Evolutionary conservation across 2,113 vertebrate genomes (phyloP), one percentile per base, ranked within the genome.

Genomic region (Ariopsis seemanni): DNA sequence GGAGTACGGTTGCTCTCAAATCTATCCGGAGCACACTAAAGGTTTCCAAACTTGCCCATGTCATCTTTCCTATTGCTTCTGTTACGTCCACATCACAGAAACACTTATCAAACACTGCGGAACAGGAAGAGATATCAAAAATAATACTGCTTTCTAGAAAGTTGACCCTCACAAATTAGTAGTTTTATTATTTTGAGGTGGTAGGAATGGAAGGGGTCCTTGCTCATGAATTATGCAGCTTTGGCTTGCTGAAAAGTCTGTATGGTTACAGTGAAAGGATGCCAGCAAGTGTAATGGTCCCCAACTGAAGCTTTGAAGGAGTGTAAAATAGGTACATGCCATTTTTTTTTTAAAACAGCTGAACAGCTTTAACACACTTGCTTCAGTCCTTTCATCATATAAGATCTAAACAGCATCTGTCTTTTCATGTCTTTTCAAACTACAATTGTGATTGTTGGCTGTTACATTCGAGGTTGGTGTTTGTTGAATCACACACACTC

Each of bases 21-120:
- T 55, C 71, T 81, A 86, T 30, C 20, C 62, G 34, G 20, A 50
- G 42, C 42, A n/a, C 34, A 74, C 69, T 34, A n/a, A 83, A 52
- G 15, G 18, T 62, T 60, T 12, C n/a, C 55, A 58, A 60, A 60
- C 9, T 55, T 55, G 5, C 27, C 27, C n/a, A 50, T 86, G 78
- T 69, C 53, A 72, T 86, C 52, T 18, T 71, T 69, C 30, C 34
- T 14, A 60, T 58, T 72, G 27, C 20, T n/a, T 48, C 63, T 69
- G 50, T 86, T 86, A 86, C 50, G 65, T 7, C 34, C 53, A 12
- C 84, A 85, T 12, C 22, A 75, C 2, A 58, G 18, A 52, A 84
- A 62, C 81, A 30, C 60, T 71, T 58, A 42, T 55, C 20, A 53
- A 53, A 78, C 42, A 75, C 75, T 78, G 5, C 2, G 8, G 11